Evolutionary conservation across 30 jellyfish, hydroid and myxozoan genomes (phyloP), one percentile per base, ranked within the genome.

Genomic region (Pseudorhiza aurosa): DNA sequence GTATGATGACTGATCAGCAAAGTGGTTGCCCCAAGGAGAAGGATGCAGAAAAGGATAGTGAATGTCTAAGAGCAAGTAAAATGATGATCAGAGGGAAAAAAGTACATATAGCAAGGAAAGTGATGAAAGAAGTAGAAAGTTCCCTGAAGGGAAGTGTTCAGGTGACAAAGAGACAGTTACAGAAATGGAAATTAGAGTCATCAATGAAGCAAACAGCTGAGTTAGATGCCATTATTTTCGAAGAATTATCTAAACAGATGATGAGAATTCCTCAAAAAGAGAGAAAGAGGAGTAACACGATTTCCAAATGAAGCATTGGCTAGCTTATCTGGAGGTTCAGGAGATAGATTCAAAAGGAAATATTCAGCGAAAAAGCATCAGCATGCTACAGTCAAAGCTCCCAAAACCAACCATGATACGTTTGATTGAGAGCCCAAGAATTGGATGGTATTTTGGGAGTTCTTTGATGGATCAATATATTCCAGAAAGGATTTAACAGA

Each of bases 141-240:
- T n/a, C 40, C 18, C 51, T 46, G 21, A 25, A 46, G 21, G 21
- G 21, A 25, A 46, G 21, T 25, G n/a, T n/a, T n/a, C n/a, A n/a
- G n/a, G n/a, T n/a, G n/a, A 56, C 18, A 56, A 56, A 56, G 18
- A 35, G 70, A 56, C 18, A 56, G 18, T 56, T 56, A 56, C 37
- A 56, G 25, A 56, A 56, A 56, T 56, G 70, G 70, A 56, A 56
- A 29, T 56, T 56, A 56, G 70, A 56, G 25, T 17, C 70, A 14
- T 17, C 14, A 29, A 29, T 56, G 29, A 29, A 56, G 25, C 70
- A 56, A 56, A 56, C 25, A 56, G 25, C 18, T 56, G 70, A 56
- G 1, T 35, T 56, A 56, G 70, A 56, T 56, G 25, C 18, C 35
- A 35, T 35, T 17, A 35, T 56, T 35, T 35, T 56, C 70, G 70